phyloP scores from a whole-genome alignment of 2,797 vertebrate species.

The Phalanger gymnotis region DNA sequence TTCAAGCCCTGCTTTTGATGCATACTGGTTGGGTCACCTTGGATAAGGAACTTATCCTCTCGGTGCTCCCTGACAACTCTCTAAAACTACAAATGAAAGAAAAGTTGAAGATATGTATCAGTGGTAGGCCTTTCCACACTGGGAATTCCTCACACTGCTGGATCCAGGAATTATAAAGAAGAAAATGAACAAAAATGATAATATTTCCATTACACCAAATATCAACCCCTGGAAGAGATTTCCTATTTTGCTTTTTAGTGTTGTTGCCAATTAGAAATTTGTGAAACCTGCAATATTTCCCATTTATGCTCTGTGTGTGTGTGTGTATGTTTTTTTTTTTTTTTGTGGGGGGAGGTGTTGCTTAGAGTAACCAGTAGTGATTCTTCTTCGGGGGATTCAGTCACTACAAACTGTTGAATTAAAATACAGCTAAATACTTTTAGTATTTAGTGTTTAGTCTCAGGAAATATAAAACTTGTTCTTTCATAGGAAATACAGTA shows the following conservation, averaged over 20 bases:
- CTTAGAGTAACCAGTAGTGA: not conserved
- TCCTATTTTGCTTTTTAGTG: not conserved
- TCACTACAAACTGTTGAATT: not conserved
- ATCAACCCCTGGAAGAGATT: not conserved
- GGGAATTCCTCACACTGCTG: not conserved
- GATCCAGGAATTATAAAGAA: not conserved
- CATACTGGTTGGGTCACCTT: not conserved
- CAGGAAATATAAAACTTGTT: conserved; percentile 38
- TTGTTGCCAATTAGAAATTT: not conserved
- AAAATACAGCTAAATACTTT: conserved; percentile 42
- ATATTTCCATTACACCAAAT: not conserved
- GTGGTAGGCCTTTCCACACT: not conserved
- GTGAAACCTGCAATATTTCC: not conserved
- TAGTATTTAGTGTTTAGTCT: too few relatives aligned
- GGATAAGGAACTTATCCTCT: not conserved
- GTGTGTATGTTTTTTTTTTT: too few relatives aligned
- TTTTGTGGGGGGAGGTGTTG: too few relatives aligned
- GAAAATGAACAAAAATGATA: conserved; percentile 2
- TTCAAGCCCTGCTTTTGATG: conserved; percentile 16
- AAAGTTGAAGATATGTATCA: not conserved
- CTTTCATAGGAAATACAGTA: conserved; percentile 55
- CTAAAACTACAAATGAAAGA: not conserved
- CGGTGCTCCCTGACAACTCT: not conserved
- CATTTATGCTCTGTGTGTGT: too few relatives aligned
- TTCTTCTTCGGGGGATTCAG: not conserved